These are phyloP conservation scores for Palythoa caribaeorum DNA, from an alignment of 92 coral and sea anemone species.

Conservation along the genomic window DNA sequence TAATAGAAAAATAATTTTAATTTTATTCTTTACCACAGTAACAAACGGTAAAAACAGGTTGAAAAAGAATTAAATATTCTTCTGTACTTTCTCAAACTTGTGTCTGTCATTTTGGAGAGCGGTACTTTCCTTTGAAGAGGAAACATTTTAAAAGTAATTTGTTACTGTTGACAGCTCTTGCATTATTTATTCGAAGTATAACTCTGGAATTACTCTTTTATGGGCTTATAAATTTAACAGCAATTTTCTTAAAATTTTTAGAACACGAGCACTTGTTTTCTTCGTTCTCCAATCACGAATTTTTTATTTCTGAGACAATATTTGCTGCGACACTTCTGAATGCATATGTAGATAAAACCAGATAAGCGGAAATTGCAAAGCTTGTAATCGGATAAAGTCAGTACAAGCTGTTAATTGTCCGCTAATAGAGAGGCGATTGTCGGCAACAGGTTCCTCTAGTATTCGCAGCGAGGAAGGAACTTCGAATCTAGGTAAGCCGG, in stretches of 20 bases:
- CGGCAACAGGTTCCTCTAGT: neutral
- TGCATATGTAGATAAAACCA: neutral
- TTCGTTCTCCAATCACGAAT: neutral
- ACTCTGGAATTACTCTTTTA: neutral
- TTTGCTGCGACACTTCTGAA: neutral
- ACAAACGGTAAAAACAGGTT: neutral
- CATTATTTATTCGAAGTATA: neutral
- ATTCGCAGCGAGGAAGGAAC: too few species aligned
- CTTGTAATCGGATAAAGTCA: slow-evolving; percentile 2
- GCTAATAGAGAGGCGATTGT: neutral
- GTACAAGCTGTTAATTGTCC: slow-evolving; percentile 3
- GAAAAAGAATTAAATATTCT: neutral
- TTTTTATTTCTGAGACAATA: too few species aligned
- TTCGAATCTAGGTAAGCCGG: too few species aligned
- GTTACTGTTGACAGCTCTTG: slow-evolving; percentile 4
- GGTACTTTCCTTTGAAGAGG: slow-evolving; percentile 21
- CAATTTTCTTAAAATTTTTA: neutral
- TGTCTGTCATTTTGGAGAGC: slow-evolving; percentile 10
- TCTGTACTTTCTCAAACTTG: neutral
- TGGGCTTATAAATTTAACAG: neutral
- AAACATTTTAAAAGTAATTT: slow-evolving; percentile 11
- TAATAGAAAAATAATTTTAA: too few species aligned
- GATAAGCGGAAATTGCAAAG: neutral
- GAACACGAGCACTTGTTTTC: neutral
- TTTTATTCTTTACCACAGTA: neutral